Evolutionary conservation across 1,140 invertebrate genomes (phyloP).

Genomic region (Drosophila grimshawi): DNA sequence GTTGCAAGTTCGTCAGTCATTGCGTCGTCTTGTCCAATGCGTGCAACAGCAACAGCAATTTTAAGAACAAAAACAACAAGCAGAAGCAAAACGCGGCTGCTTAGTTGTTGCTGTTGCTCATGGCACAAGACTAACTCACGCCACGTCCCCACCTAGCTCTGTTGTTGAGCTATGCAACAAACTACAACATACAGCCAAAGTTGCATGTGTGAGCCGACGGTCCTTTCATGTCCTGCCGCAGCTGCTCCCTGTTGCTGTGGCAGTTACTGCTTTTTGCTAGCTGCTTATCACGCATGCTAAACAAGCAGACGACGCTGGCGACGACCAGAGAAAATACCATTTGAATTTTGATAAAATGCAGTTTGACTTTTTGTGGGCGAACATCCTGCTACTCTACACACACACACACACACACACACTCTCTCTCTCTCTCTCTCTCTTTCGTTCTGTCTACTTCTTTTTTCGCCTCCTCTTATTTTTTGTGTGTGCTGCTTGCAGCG

Average conservation of each 20-base stretch:
- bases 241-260: slow-evolving; percentile 25
- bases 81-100: slow-evolving; percentile 33
- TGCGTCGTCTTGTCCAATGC: slow-evolving; percentile 20
- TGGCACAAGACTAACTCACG: slow-evolving; percentile 12
- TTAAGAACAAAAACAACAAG: neutral
- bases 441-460: slow-evolving; percentile 12
- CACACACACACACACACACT: neutral
- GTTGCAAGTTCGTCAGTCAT: slow-evolving; percentile 34
- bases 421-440: neutral
- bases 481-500: slow-evolving; percentile 33
- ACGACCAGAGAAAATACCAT: slow-evolving; percentile 68
- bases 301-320: slow-evolving; percentile 55
- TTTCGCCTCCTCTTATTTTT: slow-evolving; percentile 12
- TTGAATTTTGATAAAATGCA: slow-evolving; percentile 82
- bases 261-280: slow-evolving; percentile 58
- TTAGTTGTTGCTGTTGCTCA: slow-evolving; percentile 42
- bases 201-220: slow-evolving; percentile 36
- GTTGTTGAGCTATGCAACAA: slow-evolving; percentile 57
- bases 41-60: slow-evolving; percentile 1
- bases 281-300: slow-evolving; percentile 80
- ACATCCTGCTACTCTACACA: slow-evolving; percentile 12
- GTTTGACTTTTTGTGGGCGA: slow-evolving; percentile 63
- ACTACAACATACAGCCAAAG: slow-evolving; percentile 41
- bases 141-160: neutral
- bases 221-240: slow-evolving; percentile 52